Conservation (phyloP, 2,113 vertebrate species). For the Ictidomys tridecemlineatus region DNA sequence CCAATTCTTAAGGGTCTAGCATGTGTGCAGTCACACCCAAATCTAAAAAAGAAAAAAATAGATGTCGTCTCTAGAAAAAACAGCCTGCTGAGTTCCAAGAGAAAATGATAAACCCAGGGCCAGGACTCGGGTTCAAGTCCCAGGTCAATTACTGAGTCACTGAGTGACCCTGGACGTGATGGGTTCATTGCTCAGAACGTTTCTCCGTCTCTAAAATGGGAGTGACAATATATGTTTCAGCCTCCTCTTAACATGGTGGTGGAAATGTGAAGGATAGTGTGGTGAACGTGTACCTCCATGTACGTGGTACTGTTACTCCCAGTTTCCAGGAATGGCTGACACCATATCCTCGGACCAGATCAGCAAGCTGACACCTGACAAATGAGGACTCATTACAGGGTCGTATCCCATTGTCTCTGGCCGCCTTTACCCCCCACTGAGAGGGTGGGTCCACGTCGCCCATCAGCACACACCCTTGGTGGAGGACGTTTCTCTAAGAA, state of each 20-base stretch:
- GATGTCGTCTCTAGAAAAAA: not conserved
- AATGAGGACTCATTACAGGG: slow-evolving; percentile 16
- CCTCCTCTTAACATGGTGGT: not conserved
- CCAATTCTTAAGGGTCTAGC: slow-evolving; percentile 45
- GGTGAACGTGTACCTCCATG: not conserved
- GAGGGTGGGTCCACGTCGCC: not conserved
- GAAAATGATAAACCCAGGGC: not conserved
- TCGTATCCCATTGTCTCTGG: not conserved
- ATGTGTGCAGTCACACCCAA: rapidly evolving
- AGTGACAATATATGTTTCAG: not conserved
- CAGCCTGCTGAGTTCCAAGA: not conserved
- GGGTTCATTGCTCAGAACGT: not conserved
- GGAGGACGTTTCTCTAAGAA: slow-evolving; percentile 33
- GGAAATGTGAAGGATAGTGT: not conserved
- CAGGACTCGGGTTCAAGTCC: not conserved
- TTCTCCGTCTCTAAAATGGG: slow-evolving; percentile 18
- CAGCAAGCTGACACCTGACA: slow-evolving; percentile 52
- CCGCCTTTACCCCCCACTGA: not conserved
- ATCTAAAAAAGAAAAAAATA: not conserved
- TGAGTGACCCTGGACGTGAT: not conserved
- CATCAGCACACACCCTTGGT: not conserved
- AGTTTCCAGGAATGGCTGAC: slow-evolving; percentile 6
- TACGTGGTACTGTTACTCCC: not conserved
- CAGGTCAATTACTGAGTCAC: not conserved
- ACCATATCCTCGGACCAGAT: not conserved